phyloP scores from a whole-genome alignment of 2,113 vertebrate genomes.

The Eolophus roseicapilla region DNA sequence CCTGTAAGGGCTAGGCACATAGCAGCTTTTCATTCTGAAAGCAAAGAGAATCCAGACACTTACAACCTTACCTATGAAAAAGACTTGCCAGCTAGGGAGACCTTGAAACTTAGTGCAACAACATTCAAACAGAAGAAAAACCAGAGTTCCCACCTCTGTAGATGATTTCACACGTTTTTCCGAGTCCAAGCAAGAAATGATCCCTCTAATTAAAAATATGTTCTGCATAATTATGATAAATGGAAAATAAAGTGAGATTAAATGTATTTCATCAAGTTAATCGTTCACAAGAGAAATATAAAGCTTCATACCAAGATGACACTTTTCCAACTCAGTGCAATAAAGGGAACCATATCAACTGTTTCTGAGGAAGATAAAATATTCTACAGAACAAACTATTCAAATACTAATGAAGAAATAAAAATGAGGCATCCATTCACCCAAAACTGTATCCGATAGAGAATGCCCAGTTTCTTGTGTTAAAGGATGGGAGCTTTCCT shows the following conservation, averaged over 20 bases:
- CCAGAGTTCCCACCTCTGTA: neutral
- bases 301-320: neutral
- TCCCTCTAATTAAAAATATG: slow-evolving; percentile 12
- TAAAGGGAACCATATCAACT: neutral
- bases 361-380: neutral
- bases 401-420: neutral
- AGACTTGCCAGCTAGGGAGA: neutral
- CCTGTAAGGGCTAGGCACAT: neutral
- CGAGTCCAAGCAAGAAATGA: neutral
- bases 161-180: neutral
- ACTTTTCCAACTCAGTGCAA: neutral
- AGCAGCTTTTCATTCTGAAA: neutral
- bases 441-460: neutral
- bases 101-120: neutral
- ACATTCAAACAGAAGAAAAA: neutral
- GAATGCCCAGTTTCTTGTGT: neutral
- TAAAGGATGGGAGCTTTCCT: neutral
- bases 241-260: slow-evolving; percentile 18
- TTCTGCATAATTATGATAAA: slow-evolving; percentile 39
- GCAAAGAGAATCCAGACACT: neutral
- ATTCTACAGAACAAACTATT: neutral
- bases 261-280: slow-evolving; percentile 42
- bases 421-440: neutral
- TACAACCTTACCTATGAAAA: neutral
- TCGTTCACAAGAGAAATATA: slow-evolving; percentile 11